These are phyloP conservation scores for Grallaria varia DNA, from an alignment of 2,113 vertebrate species.

Conservation along the genomic window DNA sequence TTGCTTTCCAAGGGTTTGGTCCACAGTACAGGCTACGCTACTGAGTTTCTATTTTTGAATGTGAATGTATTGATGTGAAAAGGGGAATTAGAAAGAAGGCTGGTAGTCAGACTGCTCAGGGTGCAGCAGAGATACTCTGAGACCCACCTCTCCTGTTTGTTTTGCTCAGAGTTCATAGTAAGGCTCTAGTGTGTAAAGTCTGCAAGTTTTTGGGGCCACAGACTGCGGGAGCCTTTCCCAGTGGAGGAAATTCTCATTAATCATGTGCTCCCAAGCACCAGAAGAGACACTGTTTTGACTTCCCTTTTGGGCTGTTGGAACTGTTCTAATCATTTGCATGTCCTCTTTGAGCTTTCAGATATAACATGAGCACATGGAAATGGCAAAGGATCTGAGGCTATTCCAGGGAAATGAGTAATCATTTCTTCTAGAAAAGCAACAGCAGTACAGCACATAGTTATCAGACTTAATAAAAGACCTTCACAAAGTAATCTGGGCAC, in stretches of 20 bases:
- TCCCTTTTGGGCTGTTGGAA: slow-evolving; percentile 7
- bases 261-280: slow-evolving; percentile 16
- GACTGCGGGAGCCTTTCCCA: slow-evolving; percentile 28
- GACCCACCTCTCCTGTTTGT: background rate
- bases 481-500: background rate
- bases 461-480: background rate
- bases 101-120: background rate
- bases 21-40: rapidly evolving
- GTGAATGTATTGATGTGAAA: background rate
- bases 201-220: slow-evolving; percentile 7
- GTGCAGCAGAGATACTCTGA: background rate
- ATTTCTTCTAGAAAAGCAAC: background rate
- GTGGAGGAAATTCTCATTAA: slow-evolving; percentile 38
- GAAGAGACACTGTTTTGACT: slow-evolving; percentile 37
- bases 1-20: background rate
- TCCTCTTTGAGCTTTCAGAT: slow-evolving; percentile 23
- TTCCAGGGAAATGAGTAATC: slow-evolving; percentile 47
- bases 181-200: slow-evolving; percentile 1
- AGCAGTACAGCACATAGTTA: background rate
- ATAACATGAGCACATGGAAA: background rate
- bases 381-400: slow-evolving; percentile 35
- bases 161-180: background rate
- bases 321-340: slow-evolving; percentile 14
- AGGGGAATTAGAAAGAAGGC: background rate
- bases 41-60: background rate